A percentile compares a stretch with the other conserved stretches of the same genome.
phyloP scores from a whole-genome alignment of 53 echinoderm and acorn worm genomes.

The Henricia sp. region DNA sequence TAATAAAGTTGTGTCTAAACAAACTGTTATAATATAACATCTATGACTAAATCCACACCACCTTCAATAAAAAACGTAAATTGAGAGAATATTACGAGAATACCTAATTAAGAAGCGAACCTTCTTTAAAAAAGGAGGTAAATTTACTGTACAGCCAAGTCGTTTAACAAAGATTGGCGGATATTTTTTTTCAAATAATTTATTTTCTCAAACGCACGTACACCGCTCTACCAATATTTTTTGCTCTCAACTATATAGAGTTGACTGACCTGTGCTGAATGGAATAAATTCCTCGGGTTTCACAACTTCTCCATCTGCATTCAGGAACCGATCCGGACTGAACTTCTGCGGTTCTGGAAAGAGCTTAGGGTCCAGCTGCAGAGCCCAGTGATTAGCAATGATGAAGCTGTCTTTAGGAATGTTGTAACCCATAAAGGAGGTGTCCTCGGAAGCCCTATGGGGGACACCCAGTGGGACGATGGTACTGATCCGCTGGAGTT shows the following conservation, averaged over 20 bases:
- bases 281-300: conserved; percentile 54
- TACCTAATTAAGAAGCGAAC: too few relatives aligned
- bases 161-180: neutral
- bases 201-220: neutral
- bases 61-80: too few relatives aligned
- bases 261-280: conserved; percentile 37
- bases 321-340: conserved; percentile 35
- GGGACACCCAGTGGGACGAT: conserved; percentile 39
- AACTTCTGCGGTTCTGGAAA: conserved; percentile 27
- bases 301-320: conserved; percentile 30
- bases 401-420: conserved; percentile 31
- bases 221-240: neutral
- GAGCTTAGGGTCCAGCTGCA: conserved; percentile 7
- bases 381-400: conserved; percentile 43
- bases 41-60: neutral
- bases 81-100: too few relatives aligned
- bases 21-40: neutral
- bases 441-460: conserved; percentile 27
- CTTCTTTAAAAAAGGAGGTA: neutral
- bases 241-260: neutral
- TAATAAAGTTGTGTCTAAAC: neutral
- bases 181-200: neutral
- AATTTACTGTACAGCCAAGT: neutral
- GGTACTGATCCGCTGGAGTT: conserved; percentile 27
- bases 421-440: conserved; percentile 10